These are phyloP conservation scores for Orthosia gracilis DNA, from an alignment of 2,888 invertebrate species.

Conservation along the genomic window DNA sequence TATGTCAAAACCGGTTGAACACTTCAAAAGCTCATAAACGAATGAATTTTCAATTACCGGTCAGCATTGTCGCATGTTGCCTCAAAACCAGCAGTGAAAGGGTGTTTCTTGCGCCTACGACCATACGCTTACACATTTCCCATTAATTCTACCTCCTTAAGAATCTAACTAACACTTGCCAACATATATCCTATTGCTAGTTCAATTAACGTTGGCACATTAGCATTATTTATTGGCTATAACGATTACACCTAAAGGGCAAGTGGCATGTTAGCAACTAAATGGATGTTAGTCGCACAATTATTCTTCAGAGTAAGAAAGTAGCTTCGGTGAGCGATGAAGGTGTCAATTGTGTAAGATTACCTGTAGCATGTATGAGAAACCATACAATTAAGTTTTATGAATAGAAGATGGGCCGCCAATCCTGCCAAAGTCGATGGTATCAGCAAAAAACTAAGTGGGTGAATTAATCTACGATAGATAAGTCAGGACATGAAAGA, in stretches of 20 bases:
- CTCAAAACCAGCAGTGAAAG: constrained; percentile 56
- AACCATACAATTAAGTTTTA: constrained; percentile 21
- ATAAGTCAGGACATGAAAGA: background rate
- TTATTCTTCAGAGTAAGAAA: constrained; percentile 65
- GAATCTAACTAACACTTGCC: constrained; percentile 56
- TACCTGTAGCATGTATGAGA: constrained; percentile 16
- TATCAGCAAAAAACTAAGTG: constrained; percentile 15
- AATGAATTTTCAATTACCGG: constrained; percentile 49
- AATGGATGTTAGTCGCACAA: constrained; percentile 68
- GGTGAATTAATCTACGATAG: background rate
- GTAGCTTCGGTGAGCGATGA: constrained; percentile 47
- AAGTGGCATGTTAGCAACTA: constrained; percentile 72
- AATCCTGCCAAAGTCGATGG: background rate
- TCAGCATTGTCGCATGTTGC: constrained; percentile 41
- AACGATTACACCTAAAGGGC: constrained; percentile 78
- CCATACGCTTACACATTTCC: constrained; percentile 54
- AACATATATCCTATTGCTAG: constrained; percentile 64
- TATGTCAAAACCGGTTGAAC: background rate
- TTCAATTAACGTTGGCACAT: constrained; percentile 78
- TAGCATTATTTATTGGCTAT: constrained; percentile 78
- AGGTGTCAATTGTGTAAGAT: constrained; percentile 57
- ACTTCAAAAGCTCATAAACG: constrained; percentile 34
- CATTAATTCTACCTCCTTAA: constrained; percentile 62
- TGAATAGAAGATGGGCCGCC: background rate
- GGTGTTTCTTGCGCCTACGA: constrained; percentile 55